Evolutionary conservation across 1,140 invertebrate species (phyloP).

Genomic region (Lordiphosa stackelbergi): DNA sequence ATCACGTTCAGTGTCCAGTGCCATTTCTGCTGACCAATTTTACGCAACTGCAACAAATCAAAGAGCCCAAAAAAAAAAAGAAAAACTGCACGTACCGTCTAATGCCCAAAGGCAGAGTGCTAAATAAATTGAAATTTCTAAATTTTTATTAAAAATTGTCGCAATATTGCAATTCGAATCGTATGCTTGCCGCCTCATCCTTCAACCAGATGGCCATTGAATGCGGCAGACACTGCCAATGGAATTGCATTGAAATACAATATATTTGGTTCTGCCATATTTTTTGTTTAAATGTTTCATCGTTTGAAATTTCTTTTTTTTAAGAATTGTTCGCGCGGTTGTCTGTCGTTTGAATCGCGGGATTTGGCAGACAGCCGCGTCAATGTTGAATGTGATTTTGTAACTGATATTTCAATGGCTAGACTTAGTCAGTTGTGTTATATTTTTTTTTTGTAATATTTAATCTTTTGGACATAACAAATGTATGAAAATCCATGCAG

Average conservation of each 20-base stretch:
- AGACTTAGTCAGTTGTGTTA: slow-evolving; percentile 22
- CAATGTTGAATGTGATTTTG: slow-evolving; percentile 26
- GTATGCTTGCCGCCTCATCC: slow-evolving; percentile 42
- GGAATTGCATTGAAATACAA: slow-evolving; percentile 33
- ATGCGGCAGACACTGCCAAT: slow-evolving; percentile 42
- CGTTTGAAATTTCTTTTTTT: slow-evolving; percentile 8
- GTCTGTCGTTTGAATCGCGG: slow-evolving; percentile 12
- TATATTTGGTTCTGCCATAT: slow-evolving; percentile 13
- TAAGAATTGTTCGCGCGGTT: slow-evolving; percentile 18
- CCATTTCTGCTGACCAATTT: slow-evolving; percentile 68
- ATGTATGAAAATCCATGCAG: no score
- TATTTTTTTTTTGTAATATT: background rate
- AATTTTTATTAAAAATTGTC: slow-evolving; percentile 74
- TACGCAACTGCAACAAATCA: slow-evolving; percentile 69
- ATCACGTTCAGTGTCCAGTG: slow-evolving; percentile 59
- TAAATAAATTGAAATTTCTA: slow-evolving; percentile 72
- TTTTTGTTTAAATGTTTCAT: slow-evolving; percentile 32
- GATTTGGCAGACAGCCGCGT: slow-evolving; percentile 14
- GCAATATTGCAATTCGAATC: slow-evolving; percentile 69
- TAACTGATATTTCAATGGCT: slow-evolving; percentile 48
- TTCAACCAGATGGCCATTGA: slow-evolving; percentile 38
- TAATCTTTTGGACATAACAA: background rate
- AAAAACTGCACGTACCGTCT: background rate
- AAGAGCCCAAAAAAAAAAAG: slow-evolving; percentile 26
- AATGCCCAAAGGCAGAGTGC: slow-evolving; percentile 26